phyloP scores from a whole-genome alignment of 1,140 invertebrate species.

The Drosophila pruinosa region DNA sequence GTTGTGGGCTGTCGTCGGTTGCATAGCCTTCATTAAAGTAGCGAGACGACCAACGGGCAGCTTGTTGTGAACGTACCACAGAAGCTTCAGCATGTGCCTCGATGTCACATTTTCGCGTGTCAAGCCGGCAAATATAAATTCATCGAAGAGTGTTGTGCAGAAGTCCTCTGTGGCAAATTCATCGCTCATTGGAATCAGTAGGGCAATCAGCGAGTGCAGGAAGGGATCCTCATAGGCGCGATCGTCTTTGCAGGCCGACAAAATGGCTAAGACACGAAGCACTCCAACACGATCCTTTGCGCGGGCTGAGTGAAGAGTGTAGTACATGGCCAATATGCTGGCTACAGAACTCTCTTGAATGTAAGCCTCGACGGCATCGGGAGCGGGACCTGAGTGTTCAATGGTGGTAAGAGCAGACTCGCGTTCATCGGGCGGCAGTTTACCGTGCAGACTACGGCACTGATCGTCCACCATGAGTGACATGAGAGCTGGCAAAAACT shows the following conservation, averaged over 20 bases:
- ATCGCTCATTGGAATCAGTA: slow-evolving; percentile 94
- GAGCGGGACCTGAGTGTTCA: slow-evolving; percentile 96
- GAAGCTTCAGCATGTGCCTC: slow-evolving; percentile 94
- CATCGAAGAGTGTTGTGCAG: slow-evolving; percentile 97
- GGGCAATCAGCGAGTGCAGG: slow-evolving; percentile 93
- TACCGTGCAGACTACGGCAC: slow-evolving; percentile 92
- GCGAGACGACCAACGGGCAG: slow-evolving; percentile 91
- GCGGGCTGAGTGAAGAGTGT: slow-evolving; percentile 93
- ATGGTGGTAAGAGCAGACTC: slow-evolving; percentile 96
- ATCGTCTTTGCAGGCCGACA: slow-evolving; percentile 95
- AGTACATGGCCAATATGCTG: slow-evolving; percentile 97
- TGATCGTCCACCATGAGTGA: slow-evolving; percentile 98
- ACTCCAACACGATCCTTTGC: slow-evolving; percentile 92
- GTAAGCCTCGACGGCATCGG: slow-evolving; percentile 95
- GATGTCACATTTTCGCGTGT: slow-evolving; percentile 94
- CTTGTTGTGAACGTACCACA: slow-evolving; percentile 97
- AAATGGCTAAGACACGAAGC: slow-evolving; percentile 92
- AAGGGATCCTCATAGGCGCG: slow-evolving; percentile 97
- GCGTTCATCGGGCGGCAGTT: slow-evolving; percentile 96
- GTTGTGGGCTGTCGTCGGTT: slow-evolving; percentile 92
- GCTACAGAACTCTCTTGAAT: slow-evolving; percentile 95
- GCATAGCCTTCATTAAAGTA: slow-evolving; percentile 92
- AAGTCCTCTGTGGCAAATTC: slow-evolving; percentile 97
- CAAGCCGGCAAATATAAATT: slow-evolving; percentile 96
- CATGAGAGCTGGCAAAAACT: slow-evolving; percentile 97